Percentiles rank a stretch among this genome's conserved stretches.
Evolutionary conservation across 1,140 invertebrate genomes (phyloP).

Genomic region (Zaprionus davidi): DNA sequence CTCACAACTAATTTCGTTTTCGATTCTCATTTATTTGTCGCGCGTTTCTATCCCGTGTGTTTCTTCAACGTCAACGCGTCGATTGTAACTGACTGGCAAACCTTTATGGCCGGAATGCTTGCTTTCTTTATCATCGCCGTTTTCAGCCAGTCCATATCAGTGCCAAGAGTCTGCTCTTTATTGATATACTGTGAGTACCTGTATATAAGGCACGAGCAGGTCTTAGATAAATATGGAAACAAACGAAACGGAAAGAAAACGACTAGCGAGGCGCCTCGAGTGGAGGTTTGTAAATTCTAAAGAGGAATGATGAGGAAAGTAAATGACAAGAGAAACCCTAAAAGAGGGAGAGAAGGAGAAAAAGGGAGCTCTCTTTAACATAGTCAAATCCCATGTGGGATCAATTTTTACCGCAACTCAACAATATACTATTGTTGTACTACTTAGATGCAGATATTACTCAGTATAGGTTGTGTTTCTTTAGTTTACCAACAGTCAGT

Average conservation of each 20-base stretch:
- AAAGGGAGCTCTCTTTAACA: neutral
- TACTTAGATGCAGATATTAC: neutral
- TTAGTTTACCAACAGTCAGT: neutral
- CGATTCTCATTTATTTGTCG: constrained; percentile 43
- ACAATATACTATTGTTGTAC: no score
- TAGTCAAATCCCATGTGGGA: neutral
- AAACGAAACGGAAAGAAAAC: neutral
- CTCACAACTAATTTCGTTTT: constrained; percentile 4
- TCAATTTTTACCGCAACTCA: neutral
- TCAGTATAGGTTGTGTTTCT: neutral
- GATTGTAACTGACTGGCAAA: constrained; percentile 45
- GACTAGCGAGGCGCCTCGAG: neutral
- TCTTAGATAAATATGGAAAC: constrained; percentile 3
- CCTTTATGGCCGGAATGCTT: neutral
- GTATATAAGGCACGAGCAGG: constrained; percentile 5
- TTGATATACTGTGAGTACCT: constrained; percentile 13
- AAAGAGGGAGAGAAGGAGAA: neutral
- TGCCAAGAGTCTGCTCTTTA: constrained; percentile 15
- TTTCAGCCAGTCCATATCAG: constrained; percentile 18
- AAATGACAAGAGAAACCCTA: neutral
- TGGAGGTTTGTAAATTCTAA: neutral
- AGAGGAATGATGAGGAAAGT: neutral
- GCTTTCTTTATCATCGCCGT: constrained; percentile 23
- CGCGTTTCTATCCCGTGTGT: neutral
- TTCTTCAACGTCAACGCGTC: constrained; percentile 37